Evolutionary conservation across 2,797 vertebrate species (phyloP).

Genomic region (Galagoides demidoff): DNA sequence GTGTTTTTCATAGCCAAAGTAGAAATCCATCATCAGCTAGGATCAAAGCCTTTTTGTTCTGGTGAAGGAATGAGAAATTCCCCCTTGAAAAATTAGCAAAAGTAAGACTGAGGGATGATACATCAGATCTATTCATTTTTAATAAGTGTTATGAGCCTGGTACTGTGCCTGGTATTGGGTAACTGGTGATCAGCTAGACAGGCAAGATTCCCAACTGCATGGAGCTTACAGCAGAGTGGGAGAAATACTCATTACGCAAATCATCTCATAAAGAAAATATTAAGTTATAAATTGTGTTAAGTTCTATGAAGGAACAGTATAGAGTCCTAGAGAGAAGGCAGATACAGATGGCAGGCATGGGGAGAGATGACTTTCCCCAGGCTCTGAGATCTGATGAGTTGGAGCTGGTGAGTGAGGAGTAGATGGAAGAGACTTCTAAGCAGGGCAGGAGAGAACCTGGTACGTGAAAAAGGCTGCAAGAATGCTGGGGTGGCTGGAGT

Average conservation of each 20-base stretch:
- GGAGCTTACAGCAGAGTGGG: neutral
- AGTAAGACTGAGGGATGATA: neutral
- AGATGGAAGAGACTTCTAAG: neutral
- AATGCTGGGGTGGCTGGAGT: neutral
- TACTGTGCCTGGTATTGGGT: neutral
- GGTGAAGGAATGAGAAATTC: neutral
- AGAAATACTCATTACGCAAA: neutral
- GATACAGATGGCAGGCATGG: neutral
- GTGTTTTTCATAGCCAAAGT: neutral
- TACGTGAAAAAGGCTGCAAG: neutral
- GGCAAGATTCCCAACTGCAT: neutral
- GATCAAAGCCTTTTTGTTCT: constrained; percentile 28
- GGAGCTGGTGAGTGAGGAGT: neutral
- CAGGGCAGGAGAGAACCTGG: neutral
- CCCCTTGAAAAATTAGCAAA: neutral
- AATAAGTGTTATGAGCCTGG: neutral
- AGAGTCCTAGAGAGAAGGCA: neutral
- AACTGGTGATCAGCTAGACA: neutral
- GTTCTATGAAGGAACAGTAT: neutral
- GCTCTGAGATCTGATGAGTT: neutral
- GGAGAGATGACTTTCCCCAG: neutral
- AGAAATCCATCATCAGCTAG: neutral
- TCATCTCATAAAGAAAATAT: neutral
- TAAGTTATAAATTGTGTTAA: neutral
- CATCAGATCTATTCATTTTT: neutral